phyloP scores from a whole-genome alignment of 2,797 vertebrate species.

The Tapera naevia region DNA sequence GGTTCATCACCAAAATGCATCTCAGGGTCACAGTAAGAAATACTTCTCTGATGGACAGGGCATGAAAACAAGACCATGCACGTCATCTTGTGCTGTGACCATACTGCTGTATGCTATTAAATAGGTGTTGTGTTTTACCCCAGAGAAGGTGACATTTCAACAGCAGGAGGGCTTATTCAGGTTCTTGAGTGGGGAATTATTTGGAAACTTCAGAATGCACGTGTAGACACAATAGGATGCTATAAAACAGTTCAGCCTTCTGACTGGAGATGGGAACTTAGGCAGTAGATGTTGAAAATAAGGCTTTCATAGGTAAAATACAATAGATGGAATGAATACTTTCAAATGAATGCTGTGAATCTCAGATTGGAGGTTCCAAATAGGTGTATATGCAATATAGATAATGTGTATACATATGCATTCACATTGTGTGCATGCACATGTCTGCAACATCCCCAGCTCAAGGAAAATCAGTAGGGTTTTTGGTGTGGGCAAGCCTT shows the following conservation, averaged over 20 bases:
- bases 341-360: background rate
- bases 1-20: background rate
- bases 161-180: background rate
- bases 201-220: background rate
- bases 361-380: background rate
- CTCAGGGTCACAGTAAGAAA: background rate
- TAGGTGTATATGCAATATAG: background rate
- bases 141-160: background rate
- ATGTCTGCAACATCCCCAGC: background rate
- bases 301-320: background rate
- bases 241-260: background rate
- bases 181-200: background rate
- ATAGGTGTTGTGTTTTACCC: background rate
- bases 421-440: background rate
- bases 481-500: background rate
- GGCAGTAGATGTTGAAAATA: background rate
- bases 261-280: background rate
- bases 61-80: background rate
- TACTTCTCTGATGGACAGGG: background rate
- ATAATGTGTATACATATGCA: background rate
- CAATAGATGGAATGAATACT: background rate
- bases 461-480: accelerated
- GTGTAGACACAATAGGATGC: background rate
- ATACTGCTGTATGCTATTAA: background rate
- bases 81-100: background rate